Conservation (phyloP, 2,797 vertebrate species). For the Chiloscyllium punctatum region DNA sequence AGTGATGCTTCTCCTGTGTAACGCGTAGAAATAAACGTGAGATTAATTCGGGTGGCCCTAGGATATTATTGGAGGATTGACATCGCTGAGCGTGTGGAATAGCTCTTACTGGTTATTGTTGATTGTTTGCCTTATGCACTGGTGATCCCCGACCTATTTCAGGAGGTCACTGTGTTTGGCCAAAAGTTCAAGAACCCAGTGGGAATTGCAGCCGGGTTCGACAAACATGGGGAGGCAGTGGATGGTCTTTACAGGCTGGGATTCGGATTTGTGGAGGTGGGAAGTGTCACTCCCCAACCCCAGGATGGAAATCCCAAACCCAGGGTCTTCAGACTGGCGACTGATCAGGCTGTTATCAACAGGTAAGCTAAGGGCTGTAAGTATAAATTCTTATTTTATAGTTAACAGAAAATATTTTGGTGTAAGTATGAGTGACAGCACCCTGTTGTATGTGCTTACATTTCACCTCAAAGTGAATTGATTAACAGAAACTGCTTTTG, state of each 20-base stretch:
- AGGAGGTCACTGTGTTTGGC: constrained; percentile 80
- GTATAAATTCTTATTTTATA: background rate
- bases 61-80: background rate
- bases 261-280: constrained; percentile 93
- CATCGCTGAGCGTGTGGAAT: background rate
- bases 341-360: constrained; percentile 84
- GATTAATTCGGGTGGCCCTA: background rate
- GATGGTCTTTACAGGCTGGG: constrained; percentile 84
- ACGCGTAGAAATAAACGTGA: no score
- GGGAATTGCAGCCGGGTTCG: constrained; percentile 92
- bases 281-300: constrained; percentile 82
- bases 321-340: constrained; percentile 75
- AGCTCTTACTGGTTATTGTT: background rate
- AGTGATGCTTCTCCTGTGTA: background rate
- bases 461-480: background rate
- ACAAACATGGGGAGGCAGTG: constrained; percentile 85
- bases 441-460: background rate
- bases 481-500: background rate
- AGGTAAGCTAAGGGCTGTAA: constrained; percentile 60
- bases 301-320: constrained; percentile 90
- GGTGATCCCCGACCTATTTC: constrained; percentile 16
- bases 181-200: constrained; percentile 79
- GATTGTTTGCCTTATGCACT: background rate
- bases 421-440: background rate
- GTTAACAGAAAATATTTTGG: background rate